Conservation (phyloP, 35 echinoderm and acorn worm genomes). For the Eucidaris tribuloides region DNA sequence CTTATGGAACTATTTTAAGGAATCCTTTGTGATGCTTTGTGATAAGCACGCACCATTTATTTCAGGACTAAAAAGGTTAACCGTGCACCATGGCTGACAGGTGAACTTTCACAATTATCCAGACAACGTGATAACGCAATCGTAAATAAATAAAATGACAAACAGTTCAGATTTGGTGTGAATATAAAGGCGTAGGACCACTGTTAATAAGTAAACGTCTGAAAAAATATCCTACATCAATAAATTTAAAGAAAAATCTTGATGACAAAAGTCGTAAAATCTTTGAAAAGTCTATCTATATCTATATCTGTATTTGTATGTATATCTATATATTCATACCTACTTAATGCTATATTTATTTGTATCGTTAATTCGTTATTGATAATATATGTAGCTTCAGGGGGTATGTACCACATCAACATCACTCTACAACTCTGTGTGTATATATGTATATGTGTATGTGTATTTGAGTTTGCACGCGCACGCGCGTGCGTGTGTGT, state of each 20-base stretch:
- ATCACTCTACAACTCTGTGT: too few relatives aligned
- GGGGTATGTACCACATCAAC: too few relatives aligned
- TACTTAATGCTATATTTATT: too few relatives aligned
- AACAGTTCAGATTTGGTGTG: neutral
- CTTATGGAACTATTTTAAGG: constrained; percentile 1
- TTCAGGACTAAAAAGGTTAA: neutral
- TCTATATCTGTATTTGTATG: too few relatives aligned
- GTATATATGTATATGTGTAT: too few relatives aligned
- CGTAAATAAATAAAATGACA: neutral
- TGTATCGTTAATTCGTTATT: too few relatives aligned
- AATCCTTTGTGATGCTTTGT: neutral
- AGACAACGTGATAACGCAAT: constrained; percentile 13
- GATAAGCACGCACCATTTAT: neutral
- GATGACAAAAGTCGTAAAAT: neutral
- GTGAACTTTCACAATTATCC: neutral
- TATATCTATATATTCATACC: too few relatives aligned
- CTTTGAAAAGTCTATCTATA: neutral
- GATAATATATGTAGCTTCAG: too few relatives aligned
- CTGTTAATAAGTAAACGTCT: neutral
- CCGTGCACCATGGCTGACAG: constrained; percentile 5
- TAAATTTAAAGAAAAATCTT: neutral
- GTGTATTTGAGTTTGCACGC: too few relatives aligned
- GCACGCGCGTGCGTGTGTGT: too few relatives aligned
- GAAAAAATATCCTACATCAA: neutral
- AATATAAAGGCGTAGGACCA: neutral